These are phyloP conservation scores for Tetheella fluctuosa DNA, from an alignment of 2,888 invertebrate genomes.

Conservation along the genomic window DNA sequence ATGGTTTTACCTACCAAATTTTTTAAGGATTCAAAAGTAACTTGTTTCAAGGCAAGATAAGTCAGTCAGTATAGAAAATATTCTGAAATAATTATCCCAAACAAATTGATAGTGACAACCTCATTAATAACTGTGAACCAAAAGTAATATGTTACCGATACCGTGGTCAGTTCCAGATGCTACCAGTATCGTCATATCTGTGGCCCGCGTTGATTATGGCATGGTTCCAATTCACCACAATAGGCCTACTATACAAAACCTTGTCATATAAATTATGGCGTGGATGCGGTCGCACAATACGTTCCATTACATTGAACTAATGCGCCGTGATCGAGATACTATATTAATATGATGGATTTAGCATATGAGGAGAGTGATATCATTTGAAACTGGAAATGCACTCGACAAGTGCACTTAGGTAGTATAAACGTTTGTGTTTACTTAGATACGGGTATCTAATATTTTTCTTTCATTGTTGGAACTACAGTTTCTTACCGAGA, in stretches of 20 bases:
- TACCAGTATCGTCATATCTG: slow-evolving; percentile 40
- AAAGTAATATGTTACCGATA: slow-evolving; percentile 13
- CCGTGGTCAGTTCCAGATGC: slow-evolving; percentile 35
- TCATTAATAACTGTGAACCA: not conserved
- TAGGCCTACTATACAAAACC: slow-evolving; percentile 45
- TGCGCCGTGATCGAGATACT: slow-evolving; percentile 36
- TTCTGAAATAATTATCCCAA: too few relatives aligned
- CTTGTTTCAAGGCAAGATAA: too few relatives aligned
- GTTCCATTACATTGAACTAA: slow-evolving; percentile 65
- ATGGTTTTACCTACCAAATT: not conserved
- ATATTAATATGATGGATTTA: slow-evolving; percentile 31
- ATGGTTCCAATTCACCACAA: slow-evolving; percentile 67
- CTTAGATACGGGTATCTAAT: not conserved
- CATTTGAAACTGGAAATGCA: not conserved
- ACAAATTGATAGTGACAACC: too few relatives aligned
- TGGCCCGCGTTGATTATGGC: slow-evolving; percentile 57
- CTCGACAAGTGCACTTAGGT: not conserved
- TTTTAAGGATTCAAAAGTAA: not conserved
- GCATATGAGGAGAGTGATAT: slow-evolving; percentile 14
- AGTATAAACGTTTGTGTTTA: not conserved
- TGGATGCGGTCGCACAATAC: slow-evolving; percentile 58
- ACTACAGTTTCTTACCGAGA: too few relatives aligned
- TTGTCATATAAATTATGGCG: slow-evolving; percentile 67
- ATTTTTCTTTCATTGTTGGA: too few relatives aligned
- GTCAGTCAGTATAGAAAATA: too few relatives aligned